Base-by-base conservation (phyloP, 2,888 invertebrate genomes). In the Zeuzera pyrina region DNA sequence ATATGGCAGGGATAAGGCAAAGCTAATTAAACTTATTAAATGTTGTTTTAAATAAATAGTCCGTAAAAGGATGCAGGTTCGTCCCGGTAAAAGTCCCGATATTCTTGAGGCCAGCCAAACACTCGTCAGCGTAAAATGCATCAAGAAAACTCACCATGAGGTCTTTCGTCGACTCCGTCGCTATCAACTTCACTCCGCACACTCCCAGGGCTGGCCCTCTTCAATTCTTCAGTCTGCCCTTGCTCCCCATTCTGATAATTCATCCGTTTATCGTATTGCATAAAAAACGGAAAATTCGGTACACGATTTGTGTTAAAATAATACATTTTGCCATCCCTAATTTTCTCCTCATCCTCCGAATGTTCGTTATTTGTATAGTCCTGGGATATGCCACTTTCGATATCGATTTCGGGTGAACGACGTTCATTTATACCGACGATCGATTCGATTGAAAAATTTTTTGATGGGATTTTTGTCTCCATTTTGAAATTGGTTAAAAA, bases 391-490 rank as follows among this genome's bases (percentile, higher is more conserved):
- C 63, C 70, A 14, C 69, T 79, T 30, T 83, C 83, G 0, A 83
- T 81, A 55, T 83, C 83, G 47, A 83, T 83, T 43, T 79, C 83
- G 0, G 81, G 83, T 1, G 78, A 78, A 31, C 77, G 50, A 1
- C 72, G 48, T 11, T 73, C 65, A 34, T 53, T 71, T 3, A 81
- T 44, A 0, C 84, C 84, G 0, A 88, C 88, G 30, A 88, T 78
- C 19, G 88, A 87, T 63, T 88, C 88, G n/a, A 88, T 88, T 0
- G 87, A 87, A 52, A 88, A 88, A 35, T 88, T 87, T 43, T 86
- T 87, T 14, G 87, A 84, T 28, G 87, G 85, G 13, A 78, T 58
- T 43, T 81, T 79, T 2, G 79, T 78, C 31, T n/a, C n/a, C n/a
- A n/a, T n/a, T n/a, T n/a, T n/a, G n/a, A n/a, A n/a, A n/a, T n/a